Conservation (phyloP, 2,797 vertebrate genomes). For the Threskiornis aethiopicus region DNA sequence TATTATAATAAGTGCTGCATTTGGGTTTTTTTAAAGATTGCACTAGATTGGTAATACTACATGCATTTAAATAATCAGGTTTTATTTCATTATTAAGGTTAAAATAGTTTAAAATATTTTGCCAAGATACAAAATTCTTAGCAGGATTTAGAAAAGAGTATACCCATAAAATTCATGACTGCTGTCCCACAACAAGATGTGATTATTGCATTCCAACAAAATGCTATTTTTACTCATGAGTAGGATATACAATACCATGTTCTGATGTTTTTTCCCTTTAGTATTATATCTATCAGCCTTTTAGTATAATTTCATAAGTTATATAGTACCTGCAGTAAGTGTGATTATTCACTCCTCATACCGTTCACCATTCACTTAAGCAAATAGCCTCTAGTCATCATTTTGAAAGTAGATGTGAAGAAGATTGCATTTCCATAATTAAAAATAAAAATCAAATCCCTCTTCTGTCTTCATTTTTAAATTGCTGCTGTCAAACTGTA, state of each 20-base stretch:
- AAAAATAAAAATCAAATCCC: not conserved
- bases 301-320: not conserved
- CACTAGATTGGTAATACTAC: rapidly evolving
- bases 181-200: not conserved
- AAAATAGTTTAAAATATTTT: not conserved
- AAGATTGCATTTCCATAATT: not conserved
- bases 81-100: not conserved
- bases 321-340: not conserved
- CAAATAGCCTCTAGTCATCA: slow-evolving; percentile 35
- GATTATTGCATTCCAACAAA: not conserved
- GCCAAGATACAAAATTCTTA: not conserved
- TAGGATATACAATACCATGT: not conserved
- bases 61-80: not conserved
- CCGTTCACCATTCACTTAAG: slow-evolving; percentile 28
- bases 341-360: slow-evolving; percentile 22
- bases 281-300: not conserved
- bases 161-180: not conserved
- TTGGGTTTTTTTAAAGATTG: not conserved
- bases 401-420: not conserved
- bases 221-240: not conserved
- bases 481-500: slow-evolving; percentile 20
- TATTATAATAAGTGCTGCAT: not conserved
- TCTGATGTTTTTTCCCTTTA: not conserved
- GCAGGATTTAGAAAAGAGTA: not conserved
- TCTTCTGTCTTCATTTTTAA: slow-evolving; percentile 2